Percentiles rank a stretch among this genome's conserved stretches.
Evolutionary conservation across 2,113 vertebrate species (phyloP).

Genomic region (Chaetura pelagica): DNA sequence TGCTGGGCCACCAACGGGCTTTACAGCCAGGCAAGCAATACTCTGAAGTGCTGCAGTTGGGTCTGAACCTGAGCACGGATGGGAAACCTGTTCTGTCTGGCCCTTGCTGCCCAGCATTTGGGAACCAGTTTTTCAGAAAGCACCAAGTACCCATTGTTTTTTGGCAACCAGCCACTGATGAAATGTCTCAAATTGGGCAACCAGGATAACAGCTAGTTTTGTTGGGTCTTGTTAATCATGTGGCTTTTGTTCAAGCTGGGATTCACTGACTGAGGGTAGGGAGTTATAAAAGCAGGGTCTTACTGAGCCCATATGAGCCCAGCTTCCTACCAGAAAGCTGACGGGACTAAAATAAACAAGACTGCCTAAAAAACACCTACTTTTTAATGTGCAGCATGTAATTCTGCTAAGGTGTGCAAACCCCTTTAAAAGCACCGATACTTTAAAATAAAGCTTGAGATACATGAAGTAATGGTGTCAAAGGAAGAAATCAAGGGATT

Average conservation of each 20-base stretch:
- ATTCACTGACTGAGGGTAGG: not conserved
- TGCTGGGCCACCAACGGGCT: not conserved
- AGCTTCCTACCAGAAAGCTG: not conserved
- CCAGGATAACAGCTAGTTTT: constrained; percentile 5
- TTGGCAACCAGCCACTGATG: not conserved
- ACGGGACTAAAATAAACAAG: not conserved
- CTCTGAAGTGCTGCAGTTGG: not conserved
- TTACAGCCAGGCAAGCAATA: not conserved
- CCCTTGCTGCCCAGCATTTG: not conserved
- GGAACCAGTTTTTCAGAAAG: not conserved
- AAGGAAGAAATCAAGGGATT: not conserved
- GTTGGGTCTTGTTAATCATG: not conserved
- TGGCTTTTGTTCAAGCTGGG: not conserved
- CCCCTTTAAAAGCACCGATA: not conserved
- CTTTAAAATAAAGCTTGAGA: not conserved
- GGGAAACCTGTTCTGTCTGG: not conserved
- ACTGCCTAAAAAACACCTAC: not conserved
- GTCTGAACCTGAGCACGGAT: not conserved
- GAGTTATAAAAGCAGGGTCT: not conserved
- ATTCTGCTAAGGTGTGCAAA: not conserved
- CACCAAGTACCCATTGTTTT: not conserved
- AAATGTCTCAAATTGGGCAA: not conserved
- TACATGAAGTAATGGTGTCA: not conserved
- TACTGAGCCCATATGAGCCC: not conserved
- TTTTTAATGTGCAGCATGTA: not conserved